Evolutionary conservation across 2,113 vertebrate genomes (phyloP).

Genomic region (Gasterosteus aculeatus): DNA sequence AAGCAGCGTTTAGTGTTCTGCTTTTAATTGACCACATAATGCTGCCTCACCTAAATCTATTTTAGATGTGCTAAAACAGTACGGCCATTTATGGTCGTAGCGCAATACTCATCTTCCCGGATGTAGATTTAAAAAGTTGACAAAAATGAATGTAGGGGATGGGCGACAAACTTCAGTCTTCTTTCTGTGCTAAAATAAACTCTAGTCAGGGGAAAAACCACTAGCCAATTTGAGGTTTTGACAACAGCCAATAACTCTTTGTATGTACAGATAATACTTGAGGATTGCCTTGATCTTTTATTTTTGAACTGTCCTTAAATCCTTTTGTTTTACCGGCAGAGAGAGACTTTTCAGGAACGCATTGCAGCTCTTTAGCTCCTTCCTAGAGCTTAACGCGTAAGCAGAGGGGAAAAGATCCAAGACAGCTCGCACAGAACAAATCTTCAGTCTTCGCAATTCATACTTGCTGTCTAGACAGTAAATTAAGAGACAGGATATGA

Average conservation of each 20-base stretch:
- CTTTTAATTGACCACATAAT: slow-evolving; percentile 35
- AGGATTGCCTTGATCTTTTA: too few relatives aligned
- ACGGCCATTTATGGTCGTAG: too few relatives aligned
- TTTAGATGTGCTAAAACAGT: not conserved
- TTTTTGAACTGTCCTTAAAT: not conserved
- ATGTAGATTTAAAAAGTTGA: not conserved
- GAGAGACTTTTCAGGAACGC: not conserved
- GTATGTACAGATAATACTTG: too few relatives aligned
- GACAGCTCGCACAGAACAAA: slow-evolving; percentile 9
- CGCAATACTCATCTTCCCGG: not conserved
- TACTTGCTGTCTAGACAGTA: slow-evolving; percentile 30
- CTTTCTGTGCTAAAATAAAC: not conserved
- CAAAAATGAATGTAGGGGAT: not conserved
- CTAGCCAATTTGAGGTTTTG: not conserved
- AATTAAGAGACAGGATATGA: slow-evolving; percentile 17
- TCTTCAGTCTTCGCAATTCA: slow-evolving; percentile 2
- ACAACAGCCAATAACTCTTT: not conserved
- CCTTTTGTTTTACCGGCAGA: not conserved
- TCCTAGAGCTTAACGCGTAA: not conserved
- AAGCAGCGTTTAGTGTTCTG: slow-evolving; percentile 39
- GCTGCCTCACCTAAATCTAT: not conserved
- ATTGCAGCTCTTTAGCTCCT: not conserved
- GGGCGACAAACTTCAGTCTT: not conserved
- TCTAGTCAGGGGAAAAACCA: not conserved
- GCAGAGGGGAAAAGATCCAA: not conserved